Conservation (phyloP, 64 coral and sea anemone species). For the Pocillopora damicornis region DNA sequence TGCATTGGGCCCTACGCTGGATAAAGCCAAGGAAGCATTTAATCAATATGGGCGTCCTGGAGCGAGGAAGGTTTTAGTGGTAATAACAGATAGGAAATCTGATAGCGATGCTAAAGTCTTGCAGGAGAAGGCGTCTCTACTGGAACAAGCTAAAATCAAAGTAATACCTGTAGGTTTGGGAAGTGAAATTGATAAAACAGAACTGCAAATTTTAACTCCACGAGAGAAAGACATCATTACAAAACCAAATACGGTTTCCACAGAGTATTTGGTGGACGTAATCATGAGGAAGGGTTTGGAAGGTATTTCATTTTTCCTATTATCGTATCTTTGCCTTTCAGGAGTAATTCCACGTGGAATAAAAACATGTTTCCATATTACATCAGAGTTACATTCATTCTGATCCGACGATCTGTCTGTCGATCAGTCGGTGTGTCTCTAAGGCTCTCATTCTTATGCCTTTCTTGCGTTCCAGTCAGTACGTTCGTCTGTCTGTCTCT, state of each 20-base stretch:
- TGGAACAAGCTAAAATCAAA: conserved; percentile 59
- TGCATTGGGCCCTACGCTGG: background rate
- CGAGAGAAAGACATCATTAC: conserved; percentile 57
- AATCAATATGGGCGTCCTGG: conserved; percentile 28
- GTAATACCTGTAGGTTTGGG: conserved; percentile 77
- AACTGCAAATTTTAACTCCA: conserved; percentile 53
- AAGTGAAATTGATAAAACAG: conserved; percentile 38
- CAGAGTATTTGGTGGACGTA: conserved; percentile 26
- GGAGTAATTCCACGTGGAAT: too few relatives aligned
- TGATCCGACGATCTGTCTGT: too few relatives aligned
- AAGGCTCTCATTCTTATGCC: background rate
- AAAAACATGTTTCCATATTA: too few relatives aligned
- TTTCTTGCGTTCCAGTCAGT: background rate
- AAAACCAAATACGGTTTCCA: conserved; percentile 1
- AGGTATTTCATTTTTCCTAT: conserved; percentile 15
- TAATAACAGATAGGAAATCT: conserved; percentile 72
- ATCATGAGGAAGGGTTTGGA: conserved; percentile 67
- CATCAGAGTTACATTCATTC: too few relatives aligned
- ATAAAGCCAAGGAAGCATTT: conserved; percentile 37
- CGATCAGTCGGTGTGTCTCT: background rate
- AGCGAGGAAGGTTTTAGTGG: conserved; percentile 61
- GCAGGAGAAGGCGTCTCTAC: conserved; percentile 10
- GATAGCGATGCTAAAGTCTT: conserved; percentile 36
- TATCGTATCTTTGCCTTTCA: background rate
- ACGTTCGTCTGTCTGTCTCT: background rate